These are phyloP conservation scores for Lagocephalus sceleratus DNA, from an alignment of 2,797 vertebrate species.

Conservation along the genomic window DNA sequence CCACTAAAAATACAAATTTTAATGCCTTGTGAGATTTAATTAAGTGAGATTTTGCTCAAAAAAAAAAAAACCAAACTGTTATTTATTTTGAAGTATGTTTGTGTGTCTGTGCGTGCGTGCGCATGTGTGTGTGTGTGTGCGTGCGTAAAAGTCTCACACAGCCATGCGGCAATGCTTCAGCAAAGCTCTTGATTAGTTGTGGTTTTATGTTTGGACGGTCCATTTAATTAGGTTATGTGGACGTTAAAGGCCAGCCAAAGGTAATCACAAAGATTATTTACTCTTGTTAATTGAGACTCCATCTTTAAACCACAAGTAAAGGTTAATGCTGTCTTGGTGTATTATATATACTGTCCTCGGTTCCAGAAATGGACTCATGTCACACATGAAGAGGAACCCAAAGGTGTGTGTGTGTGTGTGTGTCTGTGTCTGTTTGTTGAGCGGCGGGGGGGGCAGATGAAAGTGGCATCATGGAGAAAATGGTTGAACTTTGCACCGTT, in stretches of 20 bases:
- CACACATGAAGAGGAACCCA: conserved; percentile 21
- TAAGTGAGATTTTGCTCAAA: conserved; percentile 23
- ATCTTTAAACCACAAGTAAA: conserved; percentile 75
- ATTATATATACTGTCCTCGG: conserved; percentile 69
- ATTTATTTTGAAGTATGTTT: conserved; percentile 14
- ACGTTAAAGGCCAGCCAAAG: conserved; percentile 72
- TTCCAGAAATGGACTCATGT: conserved; percentile 32
- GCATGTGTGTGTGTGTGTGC: conserved; percentile 38
- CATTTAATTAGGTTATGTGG: conserved; percentile 79
- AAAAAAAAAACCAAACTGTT: conserved; percentile 17
- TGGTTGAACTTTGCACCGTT: conserved; percentile 50
- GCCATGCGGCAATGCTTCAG: conserved; percentile 48
- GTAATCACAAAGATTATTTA: conserved; percentile 84
- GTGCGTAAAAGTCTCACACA: conserved; percentile 27
- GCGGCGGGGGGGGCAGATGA: background rate
- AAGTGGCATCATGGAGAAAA: conserved; percentile 39
- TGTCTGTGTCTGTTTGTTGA: too few relatives aligned
- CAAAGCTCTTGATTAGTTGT: conserved; percentile 75
- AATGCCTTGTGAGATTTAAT: conserved; percentile 30
- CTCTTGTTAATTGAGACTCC: conserved; percentile 79
- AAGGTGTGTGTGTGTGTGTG: conserved; percentile 12
- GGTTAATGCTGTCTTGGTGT: conserved; percentile 77
- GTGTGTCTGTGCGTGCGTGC: conserved; percentile 20
- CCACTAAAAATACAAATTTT: conserved; percentile 9
- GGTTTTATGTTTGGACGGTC: conserved; percentile 77